Conservation (phyloP, 2,113 vertebrate species). For the Tyto alba region DNA sequence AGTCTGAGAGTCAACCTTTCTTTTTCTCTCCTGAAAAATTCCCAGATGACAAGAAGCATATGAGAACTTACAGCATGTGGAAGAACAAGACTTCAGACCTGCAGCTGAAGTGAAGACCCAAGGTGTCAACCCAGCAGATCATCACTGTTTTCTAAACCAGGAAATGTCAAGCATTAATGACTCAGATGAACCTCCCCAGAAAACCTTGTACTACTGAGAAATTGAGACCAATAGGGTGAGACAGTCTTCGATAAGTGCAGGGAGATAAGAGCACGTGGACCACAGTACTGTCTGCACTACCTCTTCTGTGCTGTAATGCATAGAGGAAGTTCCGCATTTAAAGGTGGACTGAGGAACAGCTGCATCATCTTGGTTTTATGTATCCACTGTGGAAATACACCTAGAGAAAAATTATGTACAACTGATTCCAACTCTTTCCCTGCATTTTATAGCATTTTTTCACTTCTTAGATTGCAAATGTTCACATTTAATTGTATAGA, state of each 20-base stretch:
- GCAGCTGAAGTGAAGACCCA: neutral
- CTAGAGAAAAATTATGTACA: neutral
- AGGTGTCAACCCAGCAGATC: neutral
- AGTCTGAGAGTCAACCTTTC: neutral
- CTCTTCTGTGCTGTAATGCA: neutral
- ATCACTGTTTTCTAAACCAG: neutral
- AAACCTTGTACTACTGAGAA: neutral
- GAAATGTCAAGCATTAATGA: neutral
- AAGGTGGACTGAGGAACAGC: neutral
- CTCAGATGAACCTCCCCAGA: neutral
- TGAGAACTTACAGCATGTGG: neutral
- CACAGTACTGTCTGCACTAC: too few species aligned
- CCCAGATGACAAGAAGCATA: neutral
- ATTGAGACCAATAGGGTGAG: neutral
- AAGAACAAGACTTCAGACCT: neutral
- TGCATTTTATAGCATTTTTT: neutral
- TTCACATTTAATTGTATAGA: neutral
- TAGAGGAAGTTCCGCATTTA: neutral
- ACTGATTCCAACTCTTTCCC: neutral
- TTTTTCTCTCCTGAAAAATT: neutral
- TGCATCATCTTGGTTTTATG: neutral
- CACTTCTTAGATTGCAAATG: neutral
- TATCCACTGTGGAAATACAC: neutral
- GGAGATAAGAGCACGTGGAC: neutral
- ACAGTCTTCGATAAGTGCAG: fast-evolving